phyloP scores from a whole-genome alignment of 2,113 vertebrate genomes.

The Spheniscus mendiculus region DNA sequence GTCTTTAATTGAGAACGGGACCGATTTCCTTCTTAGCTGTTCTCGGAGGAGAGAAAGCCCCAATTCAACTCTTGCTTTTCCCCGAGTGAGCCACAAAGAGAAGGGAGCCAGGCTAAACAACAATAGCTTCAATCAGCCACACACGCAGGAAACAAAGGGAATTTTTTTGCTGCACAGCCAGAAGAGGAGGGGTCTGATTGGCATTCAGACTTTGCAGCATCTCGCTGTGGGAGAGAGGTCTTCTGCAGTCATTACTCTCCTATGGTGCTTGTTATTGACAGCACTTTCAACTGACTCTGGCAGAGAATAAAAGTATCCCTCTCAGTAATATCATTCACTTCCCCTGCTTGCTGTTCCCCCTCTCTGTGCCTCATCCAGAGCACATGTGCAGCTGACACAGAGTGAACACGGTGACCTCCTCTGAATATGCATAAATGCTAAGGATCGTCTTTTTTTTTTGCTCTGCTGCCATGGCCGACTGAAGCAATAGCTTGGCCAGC shows the following conservation, averaged over 20 bases:
- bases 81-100: background rate
- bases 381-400: constrained; percentile 30
- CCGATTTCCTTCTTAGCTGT: background rate
- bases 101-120: background rate
- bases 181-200: constrained; percentile 41
- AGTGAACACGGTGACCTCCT: background rate
- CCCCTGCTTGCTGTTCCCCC: background rate
- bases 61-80: background rate
- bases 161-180: constrained; percentile 9
- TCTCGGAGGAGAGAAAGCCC: background rate
- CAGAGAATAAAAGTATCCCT: constrained; percentile 49
- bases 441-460: background rate
- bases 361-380: constrained; percentile 19
- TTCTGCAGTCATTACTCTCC: constrained; percentile 57
- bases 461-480: background rate
- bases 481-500: background rate
- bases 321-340: background rate
- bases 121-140: constrained; percentile 56
- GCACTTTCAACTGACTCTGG: constrained; percentile 23
- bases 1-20: background rate
- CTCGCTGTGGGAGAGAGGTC: constrained; percentile 47
- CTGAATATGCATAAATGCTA: constrained; percentile 39
- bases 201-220: constrained; percentile 50
- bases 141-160: background rate
- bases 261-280: constrained; percentile 47